These are phyloP conservation scores for Gobiocypris rarus DNA, from an alignment of 2,113 vertebrate species.

Conservation along the genomic window DNA sequence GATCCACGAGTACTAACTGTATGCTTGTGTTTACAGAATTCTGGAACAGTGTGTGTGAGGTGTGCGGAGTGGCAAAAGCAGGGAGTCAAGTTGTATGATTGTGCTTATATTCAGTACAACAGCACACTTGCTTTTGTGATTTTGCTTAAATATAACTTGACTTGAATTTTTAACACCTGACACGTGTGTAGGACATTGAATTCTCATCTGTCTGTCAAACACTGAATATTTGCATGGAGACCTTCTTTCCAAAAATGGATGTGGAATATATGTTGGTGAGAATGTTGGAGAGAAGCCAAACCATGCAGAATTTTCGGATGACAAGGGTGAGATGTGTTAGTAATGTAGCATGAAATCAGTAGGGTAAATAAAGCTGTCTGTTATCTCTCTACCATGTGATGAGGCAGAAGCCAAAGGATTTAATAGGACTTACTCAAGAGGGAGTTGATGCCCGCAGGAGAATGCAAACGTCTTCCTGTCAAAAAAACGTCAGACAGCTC, in stretches of 20 bases:
- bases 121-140: neutral
- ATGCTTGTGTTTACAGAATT: neutral
- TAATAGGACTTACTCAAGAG: constrained; percentile 63
- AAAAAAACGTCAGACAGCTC: constrained; percentile 58
- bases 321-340: constrained; percentile 53
- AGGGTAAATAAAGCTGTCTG: constrained; percentile 67
- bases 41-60: neutral
- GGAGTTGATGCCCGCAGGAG: constrained; percentile 56
- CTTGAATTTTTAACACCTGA: neutral
- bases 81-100: neutral
- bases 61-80: neutral
- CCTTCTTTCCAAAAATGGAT: neutral
- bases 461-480: constrained; percentile 55
- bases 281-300: constrained; percentile 42
- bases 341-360: constrained; percentile 68
- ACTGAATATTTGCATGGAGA: constrained; percentile 23
- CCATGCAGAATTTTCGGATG: constrained; percentile 41
- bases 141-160: constrained; percentile 1
- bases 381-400: constrained; percentile 67
- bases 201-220: constrained; percentile 38
- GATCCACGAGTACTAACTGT: neutral
- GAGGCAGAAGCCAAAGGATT: constrained; percentile 61
- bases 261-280: neutral
- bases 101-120: neutral
- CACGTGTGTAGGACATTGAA: neutral